Conservation (phyloP, 2,888 invertebrate species). For the Anodontia alba region DNA sequence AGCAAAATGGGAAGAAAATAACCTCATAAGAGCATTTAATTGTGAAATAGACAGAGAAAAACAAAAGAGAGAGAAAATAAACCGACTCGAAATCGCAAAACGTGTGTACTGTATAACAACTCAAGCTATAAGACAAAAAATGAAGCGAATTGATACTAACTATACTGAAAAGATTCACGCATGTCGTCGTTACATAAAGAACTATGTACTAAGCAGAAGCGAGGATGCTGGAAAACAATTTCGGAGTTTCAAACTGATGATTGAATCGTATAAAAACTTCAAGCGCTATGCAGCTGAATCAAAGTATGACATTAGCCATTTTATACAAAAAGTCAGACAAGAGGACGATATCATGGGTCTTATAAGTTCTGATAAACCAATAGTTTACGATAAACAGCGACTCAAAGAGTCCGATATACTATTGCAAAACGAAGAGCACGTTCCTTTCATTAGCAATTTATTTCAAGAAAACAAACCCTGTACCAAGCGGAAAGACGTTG, state of each 20-base stretch:
- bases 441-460: background rate
- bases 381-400: background rate
- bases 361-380: background rate
- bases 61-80: no score
- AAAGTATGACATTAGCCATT: background rate
- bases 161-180: background rate
- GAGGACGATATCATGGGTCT: background rate
- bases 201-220: background rate
- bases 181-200: background rate
- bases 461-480: background rate
- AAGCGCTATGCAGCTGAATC: background rate
- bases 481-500: background rate
- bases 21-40: background rate
- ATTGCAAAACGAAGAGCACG: background rate
- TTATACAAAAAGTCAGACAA: background rate
- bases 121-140: background rate
- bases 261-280: background rate
- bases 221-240: background rate
- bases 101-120: background rate
- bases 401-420: background rate
- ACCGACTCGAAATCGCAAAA: no score
- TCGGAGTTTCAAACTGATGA: background rate
- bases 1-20: background rate
- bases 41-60: background rate
- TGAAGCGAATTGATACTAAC: background rate